Conservation (phyloP, 1,140 invertebrate genomes). For the Oedothorax gibbosus region DNA sequence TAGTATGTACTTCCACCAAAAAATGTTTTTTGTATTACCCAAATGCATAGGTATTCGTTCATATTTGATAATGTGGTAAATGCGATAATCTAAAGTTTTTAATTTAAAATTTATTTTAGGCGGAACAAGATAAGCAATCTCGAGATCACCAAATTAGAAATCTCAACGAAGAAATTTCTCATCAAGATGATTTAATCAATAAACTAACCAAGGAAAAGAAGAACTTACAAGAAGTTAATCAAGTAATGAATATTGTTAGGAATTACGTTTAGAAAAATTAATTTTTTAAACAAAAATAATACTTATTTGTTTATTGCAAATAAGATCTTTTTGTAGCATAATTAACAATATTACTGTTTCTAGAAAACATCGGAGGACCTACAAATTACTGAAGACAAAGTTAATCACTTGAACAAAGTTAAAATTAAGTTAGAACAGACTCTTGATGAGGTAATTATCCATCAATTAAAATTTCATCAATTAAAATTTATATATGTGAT, state of each 20-base stretch:
- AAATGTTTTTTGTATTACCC: neutral
- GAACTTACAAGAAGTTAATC: slow-evolving; percentile 91
- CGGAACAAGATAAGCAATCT: slow-evolving; percentile 91
- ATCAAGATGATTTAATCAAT: slow-evolving; percentile 99
- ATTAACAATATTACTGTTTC: neutral
- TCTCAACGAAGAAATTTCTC: slow-evolving; percentile 98
- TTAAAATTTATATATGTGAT: too few relatives aligned
- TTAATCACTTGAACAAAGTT: slow-evolving; percentile 99
- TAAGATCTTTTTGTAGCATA: neutral
- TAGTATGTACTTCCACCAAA: too few relatives aligned
- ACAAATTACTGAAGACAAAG: slow-evolving; percentile 97
- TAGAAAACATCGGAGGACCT: slow-evolving; percentile 94
- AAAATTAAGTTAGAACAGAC: slow-evolving; percentile 98
- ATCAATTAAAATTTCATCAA: neutral
- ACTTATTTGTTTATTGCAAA: neutral
- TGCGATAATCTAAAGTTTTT: neutral
- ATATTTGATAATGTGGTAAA: too few relatives aligned
- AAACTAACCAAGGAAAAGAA: slow-evolving; percentile 99
- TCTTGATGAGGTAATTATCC: slow-evolving; percentile 79
- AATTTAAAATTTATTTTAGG: slow-evolving; percentile 64
- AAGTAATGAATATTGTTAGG: slow-evolving; percentile 49
- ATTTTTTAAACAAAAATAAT: neutral
- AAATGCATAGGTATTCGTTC: neutral
- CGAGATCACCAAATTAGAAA: slow-evolving; percentile 99
- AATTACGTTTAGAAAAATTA: neutral